These are phyloP conservation scores for Nesoenas mayeri DNA, from an alignment of 2,113 vertebrate species.

Conservation along the genomic window DNA sequence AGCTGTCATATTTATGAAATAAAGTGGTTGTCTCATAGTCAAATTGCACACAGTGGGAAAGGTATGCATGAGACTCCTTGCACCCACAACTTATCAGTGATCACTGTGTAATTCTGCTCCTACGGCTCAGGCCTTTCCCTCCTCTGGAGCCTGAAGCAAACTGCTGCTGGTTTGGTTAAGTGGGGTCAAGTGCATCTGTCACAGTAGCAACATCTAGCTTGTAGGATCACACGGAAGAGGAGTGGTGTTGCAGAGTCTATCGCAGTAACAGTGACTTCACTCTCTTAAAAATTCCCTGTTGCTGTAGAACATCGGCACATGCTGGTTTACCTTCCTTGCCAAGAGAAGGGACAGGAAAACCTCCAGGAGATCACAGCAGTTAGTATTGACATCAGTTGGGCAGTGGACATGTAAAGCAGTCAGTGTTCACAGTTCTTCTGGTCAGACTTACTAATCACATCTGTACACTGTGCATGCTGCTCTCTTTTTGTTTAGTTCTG, in stretches of 20 bases:
- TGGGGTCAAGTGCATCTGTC: too few species aligned
- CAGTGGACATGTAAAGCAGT: background rate
- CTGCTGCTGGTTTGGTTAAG: too few species aligned
- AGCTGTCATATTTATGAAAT: too few species aligned
- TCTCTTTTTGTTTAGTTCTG: background rate
- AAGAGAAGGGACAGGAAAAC: background rate
- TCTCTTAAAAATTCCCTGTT: background rate
- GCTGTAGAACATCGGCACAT: background rate
- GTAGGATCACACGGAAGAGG: background rate
- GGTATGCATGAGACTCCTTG: too few species aligned
- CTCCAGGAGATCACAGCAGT: background rate
- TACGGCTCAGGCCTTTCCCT: too few species aligned
- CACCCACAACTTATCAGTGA: too few species aligned
- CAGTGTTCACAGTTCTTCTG: background rate
- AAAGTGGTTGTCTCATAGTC: too few species aligned
- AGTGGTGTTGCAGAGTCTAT: background rate
- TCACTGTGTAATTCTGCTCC: too few species aligned
- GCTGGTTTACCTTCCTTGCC: background rate
- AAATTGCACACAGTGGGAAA: too few species aligned
- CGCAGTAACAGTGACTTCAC: background rate
- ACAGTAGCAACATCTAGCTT: background rate
- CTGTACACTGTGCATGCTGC: background rate
- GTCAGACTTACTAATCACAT: background rate
- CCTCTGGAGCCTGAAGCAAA: too few species aligned
- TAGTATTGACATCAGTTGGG: background rate